Evolutionary conservation across 2,113 vertebrate genomes (phyloP).

Genomic region (Strix aluco): DNA sequence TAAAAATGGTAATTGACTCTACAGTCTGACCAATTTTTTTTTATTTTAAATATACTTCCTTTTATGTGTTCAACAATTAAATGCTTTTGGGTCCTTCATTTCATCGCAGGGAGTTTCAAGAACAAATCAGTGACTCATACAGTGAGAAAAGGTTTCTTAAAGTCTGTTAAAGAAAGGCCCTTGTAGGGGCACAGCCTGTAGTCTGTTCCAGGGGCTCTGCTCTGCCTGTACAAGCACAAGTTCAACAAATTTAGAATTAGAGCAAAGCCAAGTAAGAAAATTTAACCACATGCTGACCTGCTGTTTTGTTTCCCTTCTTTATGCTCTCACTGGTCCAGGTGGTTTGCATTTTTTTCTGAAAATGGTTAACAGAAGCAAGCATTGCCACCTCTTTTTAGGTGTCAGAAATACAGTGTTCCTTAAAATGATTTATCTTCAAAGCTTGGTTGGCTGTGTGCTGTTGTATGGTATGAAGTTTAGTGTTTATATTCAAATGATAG

Average conservation of each 20-base stretch:
- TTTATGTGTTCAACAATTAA: slow-evolving; percentile 95
- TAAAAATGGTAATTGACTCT: slow-evolving; percentile 85
- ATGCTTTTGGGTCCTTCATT: slow-evolving; percentile 84
- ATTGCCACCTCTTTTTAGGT: slow-evolving; percentile 25
- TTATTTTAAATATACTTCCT: slow-evolving; percentile 94
- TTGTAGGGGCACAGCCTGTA: slow-evolving; percentile 11
- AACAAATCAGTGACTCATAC: slow-evolving; percentile 27
- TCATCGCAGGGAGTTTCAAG: slow-evolving; percentile 65
- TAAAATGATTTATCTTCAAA: slow-evolving; percentile 1
- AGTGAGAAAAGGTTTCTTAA: slow-evolving; percentile 44
- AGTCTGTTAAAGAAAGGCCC: slow-evolving; percentile 27
- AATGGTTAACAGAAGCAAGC: slow-evolving; percentile 35
- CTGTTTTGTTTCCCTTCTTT: slow-evolving; percentile 59
- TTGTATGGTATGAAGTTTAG: not conserved
- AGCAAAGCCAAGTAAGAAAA: not conserved
- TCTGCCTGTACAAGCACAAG: slow-evolving; percentile 4
- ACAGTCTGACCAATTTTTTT: slow-evolving; percentile 92
- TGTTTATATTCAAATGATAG: not conserved
- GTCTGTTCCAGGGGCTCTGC: not conserved
- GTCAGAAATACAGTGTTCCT: slow-evolving; percentile 8
- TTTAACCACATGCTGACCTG: not conserved
- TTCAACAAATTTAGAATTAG: not conserved
- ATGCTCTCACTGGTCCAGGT: slow-evolving; percentile 5
- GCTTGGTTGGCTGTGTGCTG: slow-evolving; percentile 19
- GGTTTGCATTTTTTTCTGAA: slow-evolving; percentile 21